Conservation (phyloP, 2,888 invertebrate genomes). For the Heteromyza rotundicornis region DNA sequence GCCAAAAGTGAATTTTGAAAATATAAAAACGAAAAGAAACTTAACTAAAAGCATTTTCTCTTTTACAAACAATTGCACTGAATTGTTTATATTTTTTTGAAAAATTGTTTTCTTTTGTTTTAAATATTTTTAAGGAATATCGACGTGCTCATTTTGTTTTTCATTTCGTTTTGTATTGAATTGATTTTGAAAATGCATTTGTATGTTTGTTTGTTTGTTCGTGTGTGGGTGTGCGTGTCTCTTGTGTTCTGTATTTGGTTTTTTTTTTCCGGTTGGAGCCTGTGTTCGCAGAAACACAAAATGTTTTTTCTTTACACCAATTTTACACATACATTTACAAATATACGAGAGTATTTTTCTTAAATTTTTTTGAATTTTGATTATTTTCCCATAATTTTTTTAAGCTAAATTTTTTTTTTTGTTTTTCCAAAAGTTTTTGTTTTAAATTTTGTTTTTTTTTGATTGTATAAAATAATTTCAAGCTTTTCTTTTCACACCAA, state of each 20-base stretch:
- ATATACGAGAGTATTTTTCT: slow-evolving; percentile 20
- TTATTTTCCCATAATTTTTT: slow-evolving; percentile 15
- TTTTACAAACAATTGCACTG: slow-evolving; percentile 22
- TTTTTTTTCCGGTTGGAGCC: slow-evolving; percentile 6
- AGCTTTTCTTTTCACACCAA: slow-evolving; percentile 13
- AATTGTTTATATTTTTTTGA: slow-evolving; percentile 14
- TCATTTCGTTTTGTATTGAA: slow-evolving; percentile 34
- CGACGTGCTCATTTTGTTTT: slow-evolving; percentile 50
- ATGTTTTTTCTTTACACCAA: slow-evolving; percentile 29
- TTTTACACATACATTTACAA: slow-evolving; percentile 33
- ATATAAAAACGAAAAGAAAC: slow-evolving; percentile 1
- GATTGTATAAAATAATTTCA: slow-evolving; percentile 13
- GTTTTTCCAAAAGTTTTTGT: slow-evolving; percentile 20
- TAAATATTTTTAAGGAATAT: slow-evolving; percentile 49
- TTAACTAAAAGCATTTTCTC: slow-evolving; percentile 16
- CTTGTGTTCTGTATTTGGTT: slow-evolving; percentile 31
- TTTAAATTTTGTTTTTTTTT: slow-evolving; percentile 1
- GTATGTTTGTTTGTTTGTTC: slow-evolving; percentile 25
- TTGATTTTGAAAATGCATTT: slow-evolving; percentile 25
- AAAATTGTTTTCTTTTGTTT: slow-evolving; percentile 32
- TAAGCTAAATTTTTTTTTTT: slow-evolving; percentile 20
- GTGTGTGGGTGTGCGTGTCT: no score
- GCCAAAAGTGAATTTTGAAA: not conserved
- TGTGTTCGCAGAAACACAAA: slow-evolving; percentile 20
- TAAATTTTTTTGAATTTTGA: slow-evolving; percentile 12